A percentile compares a stretch with the other conserved stretches of the same genome.
These are phyloP conservation scores for Coccyzus lansbergi DNA, from an alignment of 2,797 vertebrate species.

Conservation along the genomic window DNA sequence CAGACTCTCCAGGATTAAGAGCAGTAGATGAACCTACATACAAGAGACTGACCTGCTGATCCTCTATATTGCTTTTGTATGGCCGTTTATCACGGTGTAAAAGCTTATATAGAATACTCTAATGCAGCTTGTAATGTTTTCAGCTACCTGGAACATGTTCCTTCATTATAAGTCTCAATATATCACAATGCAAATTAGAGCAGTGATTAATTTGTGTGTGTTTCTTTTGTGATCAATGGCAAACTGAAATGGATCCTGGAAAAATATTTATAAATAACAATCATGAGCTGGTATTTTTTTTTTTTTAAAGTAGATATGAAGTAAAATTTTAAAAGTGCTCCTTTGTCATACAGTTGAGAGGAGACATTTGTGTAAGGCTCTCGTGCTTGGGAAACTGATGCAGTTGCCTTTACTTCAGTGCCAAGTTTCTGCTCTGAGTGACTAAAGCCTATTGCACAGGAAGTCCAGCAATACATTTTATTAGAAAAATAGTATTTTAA, in stretches of 20 bases:
- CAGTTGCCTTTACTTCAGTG: not conserved
- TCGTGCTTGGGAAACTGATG: not conserved
- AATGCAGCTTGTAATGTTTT: rapidly evolving
- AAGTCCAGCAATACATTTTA: not conserved
- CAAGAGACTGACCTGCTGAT: not conserved
- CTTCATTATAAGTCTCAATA: rapidly evolving
- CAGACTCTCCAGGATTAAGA: not conserved
- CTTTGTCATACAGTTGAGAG: rapidly evolving
- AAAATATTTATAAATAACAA: not conserved
- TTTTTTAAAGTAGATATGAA: not conserved
- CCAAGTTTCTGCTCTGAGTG: not conserved
- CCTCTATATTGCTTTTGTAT: not conserved
- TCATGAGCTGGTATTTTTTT: not conserved
- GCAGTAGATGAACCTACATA: not conserved
- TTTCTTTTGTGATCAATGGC: not conserved
- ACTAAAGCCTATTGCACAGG: not conserved
- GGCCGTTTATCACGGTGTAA: not conserved
- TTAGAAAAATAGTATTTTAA: not conserved
- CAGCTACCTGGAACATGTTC: not conserved
- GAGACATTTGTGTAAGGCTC: not conserved
- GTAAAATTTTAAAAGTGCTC: not conserved
- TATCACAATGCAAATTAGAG: not conserved
- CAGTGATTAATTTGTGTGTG: rapidly evolving
- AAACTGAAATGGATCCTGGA: not conserved
- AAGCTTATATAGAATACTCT: not conserved